Evolutionary conservation across 2,113 vertebrate species (phyloP).

Genomic region (Aptenodytes patagonicus): DNA sequence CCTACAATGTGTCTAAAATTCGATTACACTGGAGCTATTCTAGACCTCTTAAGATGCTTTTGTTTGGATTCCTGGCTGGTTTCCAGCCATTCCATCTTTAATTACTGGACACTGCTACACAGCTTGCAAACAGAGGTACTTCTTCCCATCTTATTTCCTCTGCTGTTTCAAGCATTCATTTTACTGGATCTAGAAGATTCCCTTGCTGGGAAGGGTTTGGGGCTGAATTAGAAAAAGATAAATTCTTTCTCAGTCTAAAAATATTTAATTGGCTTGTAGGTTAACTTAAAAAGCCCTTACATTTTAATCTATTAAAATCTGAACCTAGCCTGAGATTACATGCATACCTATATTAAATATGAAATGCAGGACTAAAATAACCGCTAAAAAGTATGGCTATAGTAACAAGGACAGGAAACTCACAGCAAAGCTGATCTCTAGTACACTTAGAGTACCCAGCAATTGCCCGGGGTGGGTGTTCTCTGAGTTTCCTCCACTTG

Average conservation of each 20-base stretch:
- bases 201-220: background rate
- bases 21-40: background rate
- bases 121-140: background rate
- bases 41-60: background rate
- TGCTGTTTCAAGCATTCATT: background rate
- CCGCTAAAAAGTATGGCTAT: background rate
- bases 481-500: background rate
- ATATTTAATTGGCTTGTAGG: slow-evolving; percentile 43
- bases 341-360: background rate
- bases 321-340: slow-evolving; percentile 41
- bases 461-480: background rate
- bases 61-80: background rate
- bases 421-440: background rate
- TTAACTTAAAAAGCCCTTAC: slow-evolving; percentile 22
- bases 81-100: slow-evolving; percentile 18
- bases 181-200: background rate
- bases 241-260: slow-evolving; percentile 30
- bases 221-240: background rate
- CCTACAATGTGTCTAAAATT: background rate
- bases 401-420: background rate
- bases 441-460: background rate
- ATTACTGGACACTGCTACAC: slow-evolving; percentile 22
- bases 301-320: slow-evolving; percentile 50
- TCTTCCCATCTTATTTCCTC: background rate
- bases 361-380: background rate